A percentile compares a stretch with the other conserved stretches of the same genome.
phyloP scores from a whole-genome alignment of 2,888 invertebrate genomes.

The Theodoxus fluviatilis region DNA sequence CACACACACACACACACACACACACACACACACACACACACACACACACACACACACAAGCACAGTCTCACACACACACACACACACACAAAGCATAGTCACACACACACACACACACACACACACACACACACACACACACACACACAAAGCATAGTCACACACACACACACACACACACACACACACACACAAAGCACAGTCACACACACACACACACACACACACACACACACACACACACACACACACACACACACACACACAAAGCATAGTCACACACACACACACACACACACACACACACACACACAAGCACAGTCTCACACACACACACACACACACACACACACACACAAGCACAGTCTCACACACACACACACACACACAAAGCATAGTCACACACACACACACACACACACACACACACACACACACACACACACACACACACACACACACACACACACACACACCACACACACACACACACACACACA shows the following conservation, averaged over 20 bases:
- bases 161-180: background rate
- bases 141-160: background rate
- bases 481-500: no score
- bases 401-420: no score
- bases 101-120: slow-evolving; percentile 6
- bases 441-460: no score
- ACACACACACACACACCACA: no score
- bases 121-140: background rate
- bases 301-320: no score
- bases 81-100: background rate
- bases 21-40: slow-evolving; percentile 9
- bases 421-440: no score
- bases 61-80: background rate
- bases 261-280: no score
- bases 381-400: no score
- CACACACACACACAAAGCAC: background rate
- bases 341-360: no score
- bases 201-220: background rate
- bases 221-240: background rate
- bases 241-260: background rate
- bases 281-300: no score
- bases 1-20: background rate
- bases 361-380: no score
- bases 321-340: no score
- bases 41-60: slow-evolving; percentile 4